Evolutionary conservation across 1,140 invertebrate genomes (phyloP), one percentile per base, ranked within the genome.

Genomic region (Hylaeus volcanicus): DNA sequence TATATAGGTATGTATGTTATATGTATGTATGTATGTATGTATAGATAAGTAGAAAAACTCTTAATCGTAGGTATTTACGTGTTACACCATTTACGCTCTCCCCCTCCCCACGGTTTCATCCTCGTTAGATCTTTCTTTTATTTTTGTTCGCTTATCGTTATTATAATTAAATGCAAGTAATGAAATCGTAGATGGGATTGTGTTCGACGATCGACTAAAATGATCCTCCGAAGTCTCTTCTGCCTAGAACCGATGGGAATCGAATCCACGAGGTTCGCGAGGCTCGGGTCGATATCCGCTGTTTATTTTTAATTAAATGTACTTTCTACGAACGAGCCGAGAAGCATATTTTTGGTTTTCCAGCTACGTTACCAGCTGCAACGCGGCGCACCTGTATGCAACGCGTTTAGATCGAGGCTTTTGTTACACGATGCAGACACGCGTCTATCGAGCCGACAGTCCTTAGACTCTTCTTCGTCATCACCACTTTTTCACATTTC

Each of bases 11-110:
- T 55, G 37, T 80, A 14, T 26, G 26, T 26, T 70, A 78, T 70
- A 78, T 53, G 26, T 56, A 45, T 76, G 76, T 77, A 71, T 85
- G 87, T 88, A 76, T 87, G 51, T 51, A 89, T 90, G 79, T 87
- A 90, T 91, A 91, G 88, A 90, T 91, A 91, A 91, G 91, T 92
- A 92, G 90, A 92, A 92, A 92, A 92, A 92, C 79, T 70, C 65
- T 76, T 81, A 61, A 76, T 79, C 74, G 81, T 90, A 77, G 45
- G 83, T 58, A 48, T 86, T 85, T 65, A 87, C 76, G 74, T 74
- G 55, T 77, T 69, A 76, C 64, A 73, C 56, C 58, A 83, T 74
- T 79, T 83, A 65, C 56, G 45, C 43, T 26, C 26, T 26, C 26
- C 26, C 45, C 48, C 45, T 48, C 45, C 4, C 43, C 12, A 26